Evolutionary conservation across 30 jellyfish, hydroid and myxozoan genomes (phyloP).

Genomic region (Pelagia noctiluca): DNA sequence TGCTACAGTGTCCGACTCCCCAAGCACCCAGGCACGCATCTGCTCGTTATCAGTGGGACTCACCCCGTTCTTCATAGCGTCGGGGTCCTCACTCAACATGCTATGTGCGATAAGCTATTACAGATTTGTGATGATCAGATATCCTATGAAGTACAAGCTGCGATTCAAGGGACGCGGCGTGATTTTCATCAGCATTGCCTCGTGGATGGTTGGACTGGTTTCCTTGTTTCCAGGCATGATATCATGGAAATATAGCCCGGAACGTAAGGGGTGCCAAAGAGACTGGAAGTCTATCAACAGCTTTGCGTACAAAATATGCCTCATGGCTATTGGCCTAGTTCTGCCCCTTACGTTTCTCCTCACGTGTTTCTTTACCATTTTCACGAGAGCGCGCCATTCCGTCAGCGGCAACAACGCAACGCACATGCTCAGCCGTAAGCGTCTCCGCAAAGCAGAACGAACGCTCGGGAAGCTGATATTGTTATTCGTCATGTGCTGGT

Average conservation of each 20-base stretch:
- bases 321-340: slow-evolving; percentile 65
- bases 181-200: slow-evolving; percentile 23
- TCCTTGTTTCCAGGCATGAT: slow-evolving; percentile 84
- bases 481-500: too few species aligned
- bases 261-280: slow-evolving; percentile 64
- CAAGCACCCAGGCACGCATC: slow-evolving; percentile 17
- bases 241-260: slow-evolving; percentile 64
- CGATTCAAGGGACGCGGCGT: slow-evolving; percentile 79
- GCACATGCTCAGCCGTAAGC: too few species aligned
- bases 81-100: slow-evolving; percentile 86
- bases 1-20: slow-evolving; percentile 36
- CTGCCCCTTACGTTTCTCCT: slow-evolving; percentile 76
- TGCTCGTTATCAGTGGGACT: slow-evolving; percentile 85
- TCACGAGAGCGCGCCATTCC: too few species aligned
- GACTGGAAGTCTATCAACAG: slow-evolving; percentile 66
- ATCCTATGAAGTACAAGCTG: slow-evolving; percentile 71
- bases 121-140: slow-evolving; percentile 76
- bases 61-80: slow-evolving; percentile 76
- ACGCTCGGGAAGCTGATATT: too few species aligned
- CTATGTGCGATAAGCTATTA: slow-evolving; percentile 86
- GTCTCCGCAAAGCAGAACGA: too few species aligned
- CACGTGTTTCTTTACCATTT: too few species aligned
- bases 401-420: too few species aligned
- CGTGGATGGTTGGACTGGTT: slow-evolving; percentile 69
- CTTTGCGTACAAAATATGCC: slow-evolving; percentile 58